Base-by-base conservation (phyloP, 2,888 invertebrate species). In the Meteorus cinctellus region DNA sequence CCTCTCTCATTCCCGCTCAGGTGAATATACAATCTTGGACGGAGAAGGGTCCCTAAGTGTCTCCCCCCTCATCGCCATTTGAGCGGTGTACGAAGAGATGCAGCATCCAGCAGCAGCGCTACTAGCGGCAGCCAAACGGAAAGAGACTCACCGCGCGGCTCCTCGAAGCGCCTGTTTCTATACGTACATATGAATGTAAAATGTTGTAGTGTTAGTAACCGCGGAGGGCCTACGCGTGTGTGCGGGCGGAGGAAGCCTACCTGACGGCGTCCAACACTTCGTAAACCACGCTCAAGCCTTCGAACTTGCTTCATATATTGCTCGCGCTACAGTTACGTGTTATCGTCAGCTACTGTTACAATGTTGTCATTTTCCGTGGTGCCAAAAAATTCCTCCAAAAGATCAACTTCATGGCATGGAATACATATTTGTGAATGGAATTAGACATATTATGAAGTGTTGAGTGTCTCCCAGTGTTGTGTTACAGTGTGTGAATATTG, bases 191-290 rank as follows among this genome's bases (percentile, higher is more conserved):
- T 82, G 6, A 77, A 73, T 77, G 36, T 34, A 59, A 72, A 24
- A 16, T 69, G 31, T 74, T 75, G 77, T 70, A 41, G 62, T 66
- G 71, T 79, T 65, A 27, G 79, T 80, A 75, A 24, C 75, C 55
- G 55, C 80, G 83, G 84, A 84, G 81, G 82, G 19, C 78, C 75
- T 71, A 69, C 75, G 80, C 78, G 76, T 79, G 81, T 81, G 88
- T 86, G 87, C 86, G 87, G 86, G 88, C 78, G 78, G 81, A 78
- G 82, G 86, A 85, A 86, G 89, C 88, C 84, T 88, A 89, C 89
- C 89, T 89, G 89, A 88, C 89, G 87, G 88, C 88, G 88, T 88
- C 87, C 85, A 83, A 87, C 89, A 89, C 88, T 88, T 88, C 89
- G 89, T 89, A 86, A 87, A 84, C 84, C 87, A 87, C 85, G 87